A percentile compares a stretch with the other conserved stretches of the same genome.
Conservation (phyloP, 2,888 invertebrate species). For the Baronia brevicornis region DNA sequence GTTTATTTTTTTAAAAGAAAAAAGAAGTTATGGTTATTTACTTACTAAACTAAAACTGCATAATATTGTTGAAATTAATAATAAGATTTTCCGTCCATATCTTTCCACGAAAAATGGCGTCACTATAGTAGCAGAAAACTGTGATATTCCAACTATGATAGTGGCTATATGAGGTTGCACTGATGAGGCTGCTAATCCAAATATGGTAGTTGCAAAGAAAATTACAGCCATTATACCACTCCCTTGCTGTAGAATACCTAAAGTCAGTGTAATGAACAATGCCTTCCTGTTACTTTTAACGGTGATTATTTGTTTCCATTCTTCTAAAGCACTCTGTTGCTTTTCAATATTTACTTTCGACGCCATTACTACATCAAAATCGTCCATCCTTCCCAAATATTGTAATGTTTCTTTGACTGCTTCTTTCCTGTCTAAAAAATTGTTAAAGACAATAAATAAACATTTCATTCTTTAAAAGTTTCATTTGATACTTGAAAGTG, state of each 20-base stretch:
- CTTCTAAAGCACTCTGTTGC: constrained; percentile 10
- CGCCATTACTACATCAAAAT: constrained; percentile 23
- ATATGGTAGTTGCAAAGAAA: constrained; percentile 34
- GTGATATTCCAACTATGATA: constrained; percentile 37
- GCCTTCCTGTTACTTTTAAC: constrained; percentile 31
- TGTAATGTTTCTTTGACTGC: constrained; percentile 25
- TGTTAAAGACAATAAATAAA: no score
- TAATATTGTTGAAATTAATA: constrained; percentile 31
- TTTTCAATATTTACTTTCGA: constrained; percentile 9
- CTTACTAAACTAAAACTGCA: constrained; percentile 41
- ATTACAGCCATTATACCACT: constrained; percentile 31
- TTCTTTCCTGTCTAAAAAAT: no score
- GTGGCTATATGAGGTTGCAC: constrained; percentile 35
- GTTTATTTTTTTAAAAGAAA: no score
- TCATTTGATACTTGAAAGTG: neutral
- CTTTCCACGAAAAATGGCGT: constrained; percentile 40
- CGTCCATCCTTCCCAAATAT: constrained; percentile 28
- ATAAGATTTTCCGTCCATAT: constrained; percentile 32
- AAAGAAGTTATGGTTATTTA: neutral
- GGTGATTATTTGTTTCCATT: constrained; percentile 29
- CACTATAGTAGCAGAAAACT: constrained; percentile 29
- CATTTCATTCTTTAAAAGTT: constrained; percentile 22
- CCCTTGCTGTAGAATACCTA: constrained; percentile 30
- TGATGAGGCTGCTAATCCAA: constrained; percentile 31
- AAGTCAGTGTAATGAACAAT: constrained; percentile 26